Evolutionary conservation across 2,113 vertebrate species (phyloP), one percentile per base, ranked within the genome.

Genomic region (Pelecanoides urinatrix): DNA sequence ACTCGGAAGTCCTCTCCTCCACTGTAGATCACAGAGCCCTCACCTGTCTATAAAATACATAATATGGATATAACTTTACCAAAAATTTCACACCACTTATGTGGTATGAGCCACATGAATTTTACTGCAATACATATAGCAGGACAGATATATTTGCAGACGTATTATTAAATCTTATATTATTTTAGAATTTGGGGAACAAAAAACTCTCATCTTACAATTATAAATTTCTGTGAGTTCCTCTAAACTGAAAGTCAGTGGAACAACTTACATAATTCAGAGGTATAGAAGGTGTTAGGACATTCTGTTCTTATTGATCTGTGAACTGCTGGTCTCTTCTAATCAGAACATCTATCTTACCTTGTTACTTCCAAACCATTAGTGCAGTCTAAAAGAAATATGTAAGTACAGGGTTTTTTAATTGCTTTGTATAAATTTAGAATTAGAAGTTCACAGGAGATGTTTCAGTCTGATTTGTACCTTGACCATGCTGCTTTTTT

Each of bases 211-310:
- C 44, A 68, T 86, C 86, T 90, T 84, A 78, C 68, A 77, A 67
- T 59, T 95, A 93, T 13, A 89, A 22, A 42, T 80, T 91, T 96
- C 79, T 94, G 56, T 84, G 83, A 88, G 53, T 92, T 44, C 32
- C 67, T 74, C 80, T 84, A 95, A 97, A 96, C 71, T 88, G 91
- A 95, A 96, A 96, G 90, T 90, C 82, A 93, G 68, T 75, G 36
- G 63, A 96, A 92, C 45, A 96, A 97, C 97, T 96, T 88, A 94
- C 42, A 77, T 95, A 85, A 93, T 91, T 65, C 71, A 95, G 88
- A 90, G 88, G 56, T 63, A 73, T 7, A 53, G 73, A 88, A 90
- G 56, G 52, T 61, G 90, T 94, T 77, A 96, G 49, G 75, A 89
- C 80, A 63, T 67, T 84, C 16, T 72, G 47, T 93, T 95, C 72